Percentiles rank a stretch among this genome's conserved stretches.
Evolutionary conservation across 2,888 invertebrate species (phyloP).

Genomic region (Drosophila basisetae): DNA sequence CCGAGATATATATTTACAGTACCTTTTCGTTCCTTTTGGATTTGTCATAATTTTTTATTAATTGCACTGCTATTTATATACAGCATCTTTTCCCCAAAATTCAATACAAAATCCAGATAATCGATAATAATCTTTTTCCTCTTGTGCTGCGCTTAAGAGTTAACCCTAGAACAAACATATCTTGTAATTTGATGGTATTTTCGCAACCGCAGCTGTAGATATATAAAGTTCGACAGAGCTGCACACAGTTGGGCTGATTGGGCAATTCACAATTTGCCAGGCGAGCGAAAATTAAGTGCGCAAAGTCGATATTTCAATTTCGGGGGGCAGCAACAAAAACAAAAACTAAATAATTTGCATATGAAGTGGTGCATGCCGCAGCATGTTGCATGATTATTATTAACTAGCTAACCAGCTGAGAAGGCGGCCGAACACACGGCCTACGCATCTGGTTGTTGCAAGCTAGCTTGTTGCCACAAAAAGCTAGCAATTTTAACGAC

Average conservation of each 20-base stretch:
- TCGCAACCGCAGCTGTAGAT: background rate
- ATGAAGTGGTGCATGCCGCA: slow-evolving; percentile 51
- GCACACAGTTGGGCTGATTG: slow-evolving; percentile 58
- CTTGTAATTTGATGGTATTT: background rate
- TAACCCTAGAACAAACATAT: background rate
- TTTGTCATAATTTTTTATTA: background rate
- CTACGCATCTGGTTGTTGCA: slow-evolving; percentile 56
- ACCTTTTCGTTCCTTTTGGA: background rate
- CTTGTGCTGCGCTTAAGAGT: background rate
- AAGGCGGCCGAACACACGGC: slow-evolving; percentile 25
- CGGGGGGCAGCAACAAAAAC: slow-evolving; percentile 13
- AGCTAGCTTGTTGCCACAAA: slow-evolving; percentile 19
- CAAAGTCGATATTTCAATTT: slow-evolving; percentile 81
- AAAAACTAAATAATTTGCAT: slow-evolving; percentile 66
- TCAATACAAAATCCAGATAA: background rate
- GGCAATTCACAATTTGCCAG: slow-evolving; percentile 76
- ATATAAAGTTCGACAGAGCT: slow-evolving; percentile 22
- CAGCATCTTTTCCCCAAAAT: background rate
- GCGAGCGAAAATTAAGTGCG: slow-evolving; percentile 74
- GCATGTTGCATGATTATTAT: slow-evolving; percentile 56
- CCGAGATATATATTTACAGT: background rate
- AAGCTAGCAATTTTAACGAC: slow-evolving; percentile 37
- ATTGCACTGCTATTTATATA: background rate
- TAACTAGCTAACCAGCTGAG: slow-evolving; percentile 55
- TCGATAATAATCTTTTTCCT: background rate